Evolutionary conservation across 2,797 vertebrate genomes (phyloP), one percentile per base, ranked within the genome.

Genomic region (Microctenopoma stevenorrisi): DNA sequence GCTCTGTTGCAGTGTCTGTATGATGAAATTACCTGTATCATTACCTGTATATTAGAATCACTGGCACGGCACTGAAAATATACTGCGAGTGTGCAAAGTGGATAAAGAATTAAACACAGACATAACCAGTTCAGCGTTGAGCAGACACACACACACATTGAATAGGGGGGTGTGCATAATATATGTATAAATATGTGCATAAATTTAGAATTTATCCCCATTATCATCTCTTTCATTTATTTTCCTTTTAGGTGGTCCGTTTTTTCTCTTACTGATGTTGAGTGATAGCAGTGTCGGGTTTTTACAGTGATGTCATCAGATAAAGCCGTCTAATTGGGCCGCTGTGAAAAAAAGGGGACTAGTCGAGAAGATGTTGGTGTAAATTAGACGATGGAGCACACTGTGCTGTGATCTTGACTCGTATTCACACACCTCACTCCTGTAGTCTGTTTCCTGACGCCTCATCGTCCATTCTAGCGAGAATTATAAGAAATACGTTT

Each of bases 181-280:
- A 49, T 79, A 81, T 86, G 79, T 77, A 84, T 87, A 83, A 78
- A 88, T 87, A 90, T 89, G 87, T 88, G 84, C 87, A 91, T 85
- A 84, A 49, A 77, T 82, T 88, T 82, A 33, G 12, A 67, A 66
- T 67, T 50, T 61, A 81, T 80, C 68, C 64, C 75, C 72, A 84
- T 81, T 83, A 83, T 82, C 74, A 76, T 79, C 61, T 58, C 64
- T 86, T 86, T 88, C 74, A 79, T 88, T 78, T 79, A 64, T 81
- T 82, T 76, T 66, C 54, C 53, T 82, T 85, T 78, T 43, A 37
- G 22, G 37, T 57, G 49, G 37, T 55, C 33, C 0, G 58, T 66
- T 79, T 44, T 63, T 54, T 44, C 55, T 72, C 60, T 57, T 10
- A 12, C 74, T 81, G 78, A 82, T 81, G 50, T 72, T 78, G 74